Evolutionary conservation across 2,113 vertebrate genomes (phyloP).

Genomic region (Buteo buteo): DNA sequence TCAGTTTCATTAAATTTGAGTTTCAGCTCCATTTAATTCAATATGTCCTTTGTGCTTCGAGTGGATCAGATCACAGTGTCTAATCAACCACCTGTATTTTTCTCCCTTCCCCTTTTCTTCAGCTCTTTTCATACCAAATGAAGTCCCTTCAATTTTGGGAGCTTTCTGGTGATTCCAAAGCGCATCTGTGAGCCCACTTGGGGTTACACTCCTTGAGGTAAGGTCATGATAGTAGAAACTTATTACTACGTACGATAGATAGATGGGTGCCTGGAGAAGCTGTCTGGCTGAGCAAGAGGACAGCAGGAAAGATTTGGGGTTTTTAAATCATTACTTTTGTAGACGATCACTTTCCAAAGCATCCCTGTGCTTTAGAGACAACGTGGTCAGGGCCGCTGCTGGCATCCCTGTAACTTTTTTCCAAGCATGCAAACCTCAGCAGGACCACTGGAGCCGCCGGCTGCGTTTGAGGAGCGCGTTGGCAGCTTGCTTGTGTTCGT

Average conservation of each 20-base stretch:
- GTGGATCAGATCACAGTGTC: background rate
- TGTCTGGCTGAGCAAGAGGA: background rate
- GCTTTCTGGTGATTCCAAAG: background rate
- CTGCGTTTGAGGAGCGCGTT: background rate
- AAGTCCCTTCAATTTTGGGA: background rate
- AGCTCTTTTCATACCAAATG: background rate
- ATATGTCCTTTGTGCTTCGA: background rate
- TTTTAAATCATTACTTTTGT: background rate
- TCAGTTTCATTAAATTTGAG: background rate
- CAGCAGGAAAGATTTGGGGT: rapidly evolving
- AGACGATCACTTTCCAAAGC: background rate
- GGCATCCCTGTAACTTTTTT: background rate
- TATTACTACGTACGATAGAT: background rate
- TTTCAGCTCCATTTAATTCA: background rate
- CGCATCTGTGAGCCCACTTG: background rate
- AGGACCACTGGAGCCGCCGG: background rate
- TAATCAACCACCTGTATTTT: background rate
- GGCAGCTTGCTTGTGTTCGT: background rate
- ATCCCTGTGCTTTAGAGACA: background rate
- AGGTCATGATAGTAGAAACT: background rate
- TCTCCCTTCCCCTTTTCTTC: background rate
- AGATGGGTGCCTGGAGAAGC: background rate
- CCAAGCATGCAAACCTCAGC: background rate
- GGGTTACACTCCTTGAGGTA: background rate
- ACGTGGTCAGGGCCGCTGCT: rapidly evolving